These are phyloP conservation scores for Acinonyx jubatus DNA, from an alignment of 2,113 vertebrate species.

Conservation along the genomic window DNA sequence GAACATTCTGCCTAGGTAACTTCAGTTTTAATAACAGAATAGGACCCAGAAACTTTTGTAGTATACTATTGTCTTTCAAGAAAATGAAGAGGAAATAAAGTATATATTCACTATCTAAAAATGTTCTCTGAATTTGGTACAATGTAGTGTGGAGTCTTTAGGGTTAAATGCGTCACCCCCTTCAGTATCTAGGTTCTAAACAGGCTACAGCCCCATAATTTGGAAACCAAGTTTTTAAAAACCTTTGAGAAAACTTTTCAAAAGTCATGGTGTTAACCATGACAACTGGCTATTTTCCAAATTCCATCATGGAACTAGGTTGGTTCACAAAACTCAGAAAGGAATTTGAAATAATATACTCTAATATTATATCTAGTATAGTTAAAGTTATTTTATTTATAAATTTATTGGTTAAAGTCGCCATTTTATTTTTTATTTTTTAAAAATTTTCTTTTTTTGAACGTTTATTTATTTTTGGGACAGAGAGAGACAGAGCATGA, in stretches of 20 bases:
- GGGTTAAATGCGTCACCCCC: not conserved
- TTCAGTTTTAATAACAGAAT: not conserved
- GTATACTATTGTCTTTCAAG: not conserved
- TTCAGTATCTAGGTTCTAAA: not conserved
- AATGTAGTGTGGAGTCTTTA: not conserved
- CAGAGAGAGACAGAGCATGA: too few species aligned
- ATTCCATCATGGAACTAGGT: not conserved
- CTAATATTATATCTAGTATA: not conserved
- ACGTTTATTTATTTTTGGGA: too few species aligned
- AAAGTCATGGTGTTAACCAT: not conserved
- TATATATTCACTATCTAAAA: not conserved
- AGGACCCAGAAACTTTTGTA: not conserved
- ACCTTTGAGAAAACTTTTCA: not conserved
- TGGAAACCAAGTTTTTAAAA: not conserved
- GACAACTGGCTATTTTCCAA: not conserved
- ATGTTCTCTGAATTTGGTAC: not conserved
- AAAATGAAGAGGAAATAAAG: not conserved
- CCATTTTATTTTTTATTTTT: not conserved
- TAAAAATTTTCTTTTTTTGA: too few species aligned
- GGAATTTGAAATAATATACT: not conserved
- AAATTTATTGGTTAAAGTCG: not conserved
- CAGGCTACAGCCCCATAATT: not conserved
- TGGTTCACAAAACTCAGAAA: not conserved
- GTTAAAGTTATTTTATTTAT: not conserved
- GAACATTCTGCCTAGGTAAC: not conserved